Conservation (phyloP, 2,888 invertebrate species). For the Eremobia ochroleuca region DNA sequence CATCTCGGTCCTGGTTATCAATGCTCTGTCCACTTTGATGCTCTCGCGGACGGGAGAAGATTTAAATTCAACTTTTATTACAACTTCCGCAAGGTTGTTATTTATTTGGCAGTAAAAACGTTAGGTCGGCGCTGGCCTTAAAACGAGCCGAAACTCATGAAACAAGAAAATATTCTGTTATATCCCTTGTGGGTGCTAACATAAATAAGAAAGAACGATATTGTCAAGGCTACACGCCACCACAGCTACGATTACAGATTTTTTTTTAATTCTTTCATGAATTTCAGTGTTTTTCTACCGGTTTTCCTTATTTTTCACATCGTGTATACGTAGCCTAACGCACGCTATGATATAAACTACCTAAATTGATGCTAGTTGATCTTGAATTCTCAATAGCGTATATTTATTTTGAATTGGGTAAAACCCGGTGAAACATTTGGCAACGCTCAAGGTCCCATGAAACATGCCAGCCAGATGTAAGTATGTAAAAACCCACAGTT, state of each 20-base stretch:
- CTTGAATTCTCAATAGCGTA: background rate
- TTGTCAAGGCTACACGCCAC: background rate
- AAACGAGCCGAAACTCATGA: background rate
- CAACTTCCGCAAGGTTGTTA: too few species aligned
- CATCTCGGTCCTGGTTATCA: background rate
- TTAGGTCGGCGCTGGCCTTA: background rate
- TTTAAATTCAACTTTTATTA: background rate
- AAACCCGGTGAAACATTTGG: conserved; percentile 12
- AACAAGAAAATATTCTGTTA: background rate
- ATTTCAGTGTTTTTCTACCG: background rate
- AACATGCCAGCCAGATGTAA: conserved; percentile 11
- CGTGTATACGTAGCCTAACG: background rate
- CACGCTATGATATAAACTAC: background rate
- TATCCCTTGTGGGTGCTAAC: background rate
- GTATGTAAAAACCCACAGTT: background rate
- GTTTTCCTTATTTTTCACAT: background rate
- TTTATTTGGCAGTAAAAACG: background rate
- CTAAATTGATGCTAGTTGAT: conserved; percentile 7
- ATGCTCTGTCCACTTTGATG: background rate
- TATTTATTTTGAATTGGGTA: background rate
- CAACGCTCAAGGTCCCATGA: background rate
- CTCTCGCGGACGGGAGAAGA: background rate
- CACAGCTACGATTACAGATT: background rate
- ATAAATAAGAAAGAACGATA: background rate
- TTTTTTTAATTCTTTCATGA: background rate